phyloP scores from a whole-genome alignment of 2,797 vertebrate genomes.

The Phoeniculus purpureus region DNA sequence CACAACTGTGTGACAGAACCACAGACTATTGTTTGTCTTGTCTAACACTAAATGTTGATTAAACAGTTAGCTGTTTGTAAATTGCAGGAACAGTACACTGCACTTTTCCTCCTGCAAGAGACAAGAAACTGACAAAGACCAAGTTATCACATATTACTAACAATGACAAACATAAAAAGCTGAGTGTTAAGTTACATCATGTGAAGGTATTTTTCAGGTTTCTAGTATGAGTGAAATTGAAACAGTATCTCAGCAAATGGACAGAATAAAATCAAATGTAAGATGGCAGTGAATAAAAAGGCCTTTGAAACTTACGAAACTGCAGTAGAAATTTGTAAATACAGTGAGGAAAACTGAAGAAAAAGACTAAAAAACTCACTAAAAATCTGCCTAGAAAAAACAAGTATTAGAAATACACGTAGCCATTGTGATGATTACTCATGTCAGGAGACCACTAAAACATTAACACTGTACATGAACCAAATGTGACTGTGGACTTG shows the following conservation, averaged over 20 bases:
- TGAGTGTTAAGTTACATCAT: neutral
- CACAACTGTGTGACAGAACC: neutral
- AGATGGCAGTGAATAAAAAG: neutral
- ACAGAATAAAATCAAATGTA: neutral
- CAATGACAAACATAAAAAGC: neutral
- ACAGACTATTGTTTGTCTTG: neutral
- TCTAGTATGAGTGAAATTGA: neutral
- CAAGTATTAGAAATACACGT: neutral
- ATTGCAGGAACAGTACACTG: neutral
- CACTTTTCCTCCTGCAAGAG: neutral
- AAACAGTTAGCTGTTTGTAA: neutral
- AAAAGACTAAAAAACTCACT: neutral
- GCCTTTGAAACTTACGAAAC: neutral
- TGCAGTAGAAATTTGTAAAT: neutral
- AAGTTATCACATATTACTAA: neutral
- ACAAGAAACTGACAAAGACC: neutral
- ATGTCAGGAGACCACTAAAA: neutral
- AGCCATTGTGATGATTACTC: neutral
- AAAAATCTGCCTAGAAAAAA: neutral
- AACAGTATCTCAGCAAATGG: neutral
- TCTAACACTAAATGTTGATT: neutral
- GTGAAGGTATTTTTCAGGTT: neutral
- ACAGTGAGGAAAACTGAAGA: neutral
- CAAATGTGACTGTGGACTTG: neutral
- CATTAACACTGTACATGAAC: neutral